Base-by-base conservation (phyloP, 2,113 vertebrate genomes). In the Nibea coibor region DNA sequence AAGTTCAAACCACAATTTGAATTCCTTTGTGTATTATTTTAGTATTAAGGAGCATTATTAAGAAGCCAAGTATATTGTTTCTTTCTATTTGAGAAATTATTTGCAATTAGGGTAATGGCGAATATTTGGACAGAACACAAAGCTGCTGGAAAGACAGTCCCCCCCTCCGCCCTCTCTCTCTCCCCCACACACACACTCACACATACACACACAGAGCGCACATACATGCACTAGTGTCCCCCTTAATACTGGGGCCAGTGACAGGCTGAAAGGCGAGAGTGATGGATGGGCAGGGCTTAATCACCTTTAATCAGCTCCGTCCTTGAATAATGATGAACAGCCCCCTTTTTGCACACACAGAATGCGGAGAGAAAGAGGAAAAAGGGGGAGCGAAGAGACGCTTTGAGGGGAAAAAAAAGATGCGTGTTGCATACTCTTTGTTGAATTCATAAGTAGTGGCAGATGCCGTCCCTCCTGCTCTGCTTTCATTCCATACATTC, bases 291-390 rank as follows among this genome's bases (percentile, higher is more conserved):
- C 87, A 90, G 80, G 86, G 73, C 88, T 89, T 94, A 93, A 94
- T 94, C 93, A 94, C 92, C 91, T 93, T 92, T 93, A 93, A 94
- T 94, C 93, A 93, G 92, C 91, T 88, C 83, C 45, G 82, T 94
- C 89, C 91, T 90, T 92, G 90, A 93, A 93, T 92, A 89, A 92
- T 92, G 90, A 94, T 91, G 91, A 92, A 94, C 91, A 90, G 84
- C 83, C 85, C 69, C 61, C 86, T 90, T 89, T 89, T 85, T 83
- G 85, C 73, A 82, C 84, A 62, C 72, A 75, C 50, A 86, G 75
- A 90, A 91, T 84, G 84, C 47, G 43, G 43, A 65, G 67, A 86
- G 84, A 82, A 62, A 69, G 47, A 71, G 31, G 20, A 63, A 69
- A 53, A 6, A 53, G 57, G 56, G 56, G 57, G 50, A 72, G 84